Conservation (phyloP, 37 sponge, comb jelly and placozoan species). For the Mnemiopsis leidyi region DNA sequence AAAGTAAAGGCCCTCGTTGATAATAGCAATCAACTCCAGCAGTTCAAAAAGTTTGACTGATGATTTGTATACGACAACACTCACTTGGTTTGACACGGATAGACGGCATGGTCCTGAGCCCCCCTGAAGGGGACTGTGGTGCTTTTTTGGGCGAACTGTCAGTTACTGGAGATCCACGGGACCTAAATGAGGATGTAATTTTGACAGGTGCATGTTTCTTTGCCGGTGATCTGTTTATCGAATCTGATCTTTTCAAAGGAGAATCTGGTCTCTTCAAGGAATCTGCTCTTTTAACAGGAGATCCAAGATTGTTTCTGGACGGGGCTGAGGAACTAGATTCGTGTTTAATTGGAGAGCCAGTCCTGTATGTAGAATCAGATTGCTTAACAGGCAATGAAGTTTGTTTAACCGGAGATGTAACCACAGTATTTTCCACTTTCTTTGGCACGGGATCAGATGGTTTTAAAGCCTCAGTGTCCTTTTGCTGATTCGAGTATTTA, state of each 20-base stretch:
- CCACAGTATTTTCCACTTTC: neutral
- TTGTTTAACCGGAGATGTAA: neutral
- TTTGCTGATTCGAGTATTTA: neutral
- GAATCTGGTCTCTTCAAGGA: neutral
- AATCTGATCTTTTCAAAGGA: neutral
- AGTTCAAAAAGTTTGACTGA: neutral
- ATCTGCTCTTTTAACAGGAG: neutral
- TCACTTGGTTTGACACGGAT: slow-evolving; percentile 29
- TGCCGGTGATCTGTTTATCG: neutral
- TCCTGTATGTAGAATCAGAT: neutral
- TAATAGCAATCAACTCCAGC: neutral
- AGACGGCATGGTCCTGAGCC: neutral
- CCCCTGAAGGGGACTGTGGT: neutral
- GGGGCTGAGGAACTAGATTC: neutral
- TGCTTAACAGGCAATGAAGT: neutral
- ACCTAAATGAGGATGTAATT: neutral
- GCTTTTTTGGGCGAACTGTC: neutral
- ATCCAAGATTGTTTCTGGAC: neutral
- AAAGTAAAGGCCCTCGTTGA: no score
- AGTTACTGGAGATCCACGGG: neutral
- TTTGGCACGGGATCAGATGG: neutral
- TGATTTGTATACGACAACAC: neutral
- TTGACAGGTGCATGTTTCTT: neutral
- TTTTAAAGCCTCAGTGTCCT: no score
- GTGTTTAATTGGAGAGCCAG: neutral